Evolutionary conservation across 2,113 vertebrate genomes (phyloP), one percentile per base, ranked within the genome.

Genomic region (Syngnathoides biaculeatus): DNA sequence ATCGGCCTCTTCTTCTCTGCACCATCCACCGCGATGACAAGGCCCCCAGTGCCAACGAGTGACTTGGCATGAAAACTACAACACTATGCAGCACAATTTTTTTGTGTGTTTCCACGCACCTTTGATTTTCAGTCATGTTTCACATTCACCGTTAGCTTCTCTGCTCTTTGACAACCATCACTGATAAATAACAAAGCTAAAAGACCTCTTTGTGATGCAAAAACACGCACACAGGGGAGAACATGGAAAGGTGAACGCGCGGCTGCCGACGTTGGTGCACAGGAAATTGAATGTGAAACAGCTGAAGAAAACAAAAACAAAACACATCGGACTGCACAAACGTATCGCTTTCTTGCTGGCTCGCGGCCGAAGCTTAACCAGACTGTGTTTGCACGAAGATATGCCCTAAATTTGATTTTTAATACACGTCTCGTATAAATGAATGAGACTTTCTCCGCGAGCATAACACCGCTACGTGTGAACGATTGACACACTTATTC

Each of bases 161-260:
- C 74, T 74, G 80, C 45, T 47, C 17, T 72, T 88, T 82, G 79
- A 77, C 75, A 78, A 71, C 22, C 13, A 8, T 5, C 45, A 52
- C 82, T 83, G 79, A 87, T 87, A 86, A 86, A 87, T 80, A 86
- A 85, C 84, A 86, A 87, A 89, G 85, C 80, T 74, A 74, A 81
- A 85, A 85, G 75, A 86, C 86, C 84, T 87, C 85, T 86, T 87
- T 85, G 72, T 89, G 74, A 86, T 83, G 83, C 83, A 88, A 87
- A 87, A 87, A 77, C 39, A 68, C 67, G 40, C 64, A 24, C 50
- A 67, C 10, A 48, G 0, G n/a, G 8, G 55, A 5, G 48, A 20
- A 24, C 52, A 6, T 20, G 50, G 10, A 30, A 55, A 26, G 56
- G 9, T 50, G 38, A 52, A 53, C 59, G 65, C 15, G 43, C 43